Conservation (phyloP, 2,888 invertebrate species). For the Parnassius smintheus region DNA sequence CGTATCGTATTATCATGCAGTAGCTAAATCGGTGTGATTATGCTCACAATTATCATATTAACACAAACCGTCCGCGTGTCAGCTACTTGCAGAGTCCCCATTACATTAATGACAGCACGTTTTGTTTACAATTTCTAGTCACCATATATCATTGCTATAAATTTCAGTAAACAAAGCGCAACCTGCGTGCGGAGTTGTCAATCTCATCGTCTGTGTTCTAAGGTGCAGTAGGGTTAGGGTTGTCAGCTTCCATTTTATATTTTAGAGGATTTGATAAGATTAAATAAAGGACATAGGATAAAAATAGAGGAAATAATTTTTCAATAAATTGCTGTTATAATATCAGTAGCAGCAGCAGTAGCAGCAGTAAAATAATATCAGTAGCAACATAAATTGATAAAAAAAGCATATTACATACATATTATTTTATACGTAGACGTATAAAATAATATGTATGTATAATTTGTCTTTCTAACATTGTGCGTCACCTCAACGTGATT, state of each 20-base stretch:
- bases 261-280: too few relatives aligned
- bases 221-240: constrained; percentile 9
- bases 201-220: constrained; percentile 22
- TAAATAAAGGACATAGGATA: too few relatives aligned
- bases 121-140: constrained; percentile 23
- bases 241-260: neutral
- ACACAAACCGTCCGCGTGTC: constrained; percentile 11
- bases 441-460: too few relatives aligned
- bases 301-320: too few relatives aligned
- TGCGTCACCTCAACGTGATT: too few relatives aligned
- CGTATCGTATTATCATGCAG: neutral
- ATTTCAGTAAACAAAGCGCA: constrained; percentile 31
- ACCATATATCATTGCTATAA: constrained; percentile 19
- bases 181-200: constrained; percentile 34
- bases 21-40: constrained; percentile 10
- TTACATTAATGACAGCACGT: constrained; percentile 13
- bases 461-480: too few relatives aligned
- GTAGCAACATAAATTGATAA: too few relatives aligned
- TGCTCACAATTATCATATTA: constrained; percentile 11
- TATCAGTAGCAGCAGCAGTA: too few relatives aligned
- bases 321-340: too few relatives aligned
- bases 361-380: too few relatives aligned
- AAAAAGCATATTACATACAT: too few relatives aligned
- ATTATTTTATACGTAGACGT: too few relatives aligned
- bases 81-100: constrained; percentile 3